Base-by-base conservation (phyloP, 2,113 vertebrate species). In the Dryoscopus gambensis region DNA sequence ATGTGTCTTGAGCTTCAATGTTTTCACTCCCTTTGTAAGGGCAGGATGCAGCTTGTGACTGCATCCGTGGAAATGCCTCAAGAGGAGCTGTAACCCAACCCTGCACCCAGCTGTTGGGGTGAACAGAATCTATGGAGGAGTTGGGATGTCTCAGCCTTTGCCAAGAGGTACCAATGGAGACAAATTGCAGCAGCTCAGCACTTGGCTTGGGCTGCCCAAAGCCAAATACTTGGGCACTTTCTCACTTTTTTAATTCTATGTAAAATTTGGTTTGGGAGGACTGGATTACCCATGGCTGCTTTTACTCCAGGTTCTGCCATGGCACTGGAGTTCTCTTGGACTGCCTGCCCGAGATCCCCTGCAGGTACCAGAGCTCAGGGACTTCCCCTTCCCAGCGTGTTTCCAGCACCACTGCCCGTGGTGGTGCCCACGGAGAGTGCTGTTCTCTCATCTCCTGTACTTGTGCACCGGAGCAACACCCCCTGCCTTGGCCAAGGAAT, bases 321-420 rank as follows among this genome's bases (percentile, higher is more conserved):
- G 18, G 37, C 37, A 25, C 15, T 10, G 7, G 1, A 2, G 18
- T 63, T 47, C 59, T 56, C 52, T 9, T 8, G 7, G 42, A 20
- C 27, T 71, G 27, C 13, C 64, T 80, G 20, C 33, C 16, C 0
- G 30, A 63, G 68, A 11, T 39, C 11, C 60, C 20, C 22, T 23
- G 39, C 30, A 55, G 46, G 25, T 21, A 8, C 18, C 33, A n/a
- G 63, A 56, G 30, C 50, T 77, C 42, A 7, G 42, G 35, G 23
- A 4, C 8, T 40, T 49, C 8, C 50, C 24, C 11, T 65, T 22
- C 50, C 18, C 2, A 7, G 7, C 1, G 0, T 27, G 18, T 65
- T 83, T 47, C 68, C 55, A 86, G 55, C 59, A 16, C 17, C 0
- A 0, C 24, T 75, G 47, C 53, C 31, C 3, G 1, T 6, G 10